Conservation (phyloP, 2,888 invertebrate species). For the Shargacucullia verbasci region DNA sequence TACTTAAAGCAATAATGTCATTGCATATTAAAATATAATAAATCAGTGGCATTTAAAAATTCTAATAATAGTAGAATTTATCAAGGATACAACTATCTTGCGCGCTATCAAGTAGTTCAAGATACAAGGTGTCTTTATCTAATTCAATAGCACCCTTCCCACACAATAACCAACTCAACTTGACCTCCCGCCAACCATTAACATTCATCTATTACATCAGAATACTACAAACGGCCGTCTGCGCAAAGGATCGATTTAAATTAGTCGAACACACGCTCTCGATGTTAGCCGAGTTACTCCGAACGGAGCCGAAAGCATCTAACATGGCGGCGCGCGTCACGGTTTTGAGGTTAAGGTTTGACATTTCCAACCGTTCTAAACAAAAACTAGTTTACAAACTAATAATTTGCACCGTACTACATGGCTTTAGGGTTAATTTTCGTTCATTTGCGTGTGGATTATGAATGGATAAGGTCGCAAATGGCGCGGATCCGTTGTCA, state of each 20-base stretch:
- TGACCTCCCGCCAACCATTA: conserved; percentile 61
- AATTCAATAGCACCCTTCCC: conserved; percentile 75
- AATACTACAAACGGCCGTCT: conserved; percentile 34
- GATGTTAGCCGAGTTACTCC: conserved; percentile 68
- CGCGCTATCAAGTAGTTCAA: conserved; percentile 74
- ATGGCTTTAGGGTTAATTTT: conserved; percentile 66
- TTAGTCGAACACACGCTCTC: conserved; percentile 62
- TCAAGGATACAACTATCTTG: conserved; percentile 63
- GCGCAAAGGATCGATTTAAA: conserved; percentile 63
- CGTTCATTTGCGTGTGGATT: conserved; percentile 43
- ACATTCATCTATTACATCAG: conserved; percentile 43
- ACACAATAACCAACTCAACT: conserved; percentile 61
- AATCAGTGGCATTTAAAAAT: conserved; percentile 42
- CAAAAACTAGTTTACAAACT: conserved; percentile 57
- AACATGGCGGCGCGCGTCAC: conserved; percentile 84
- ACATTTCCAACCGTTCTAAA: conserved; percentile 83
- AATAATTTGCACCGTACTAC: conserved; percentile 53
- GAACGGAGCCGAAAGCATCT: conserved; percentile 75
- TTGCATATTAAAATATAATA: conserved; percentile 26
- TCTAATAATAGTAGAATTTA: conserved; percentile 54
- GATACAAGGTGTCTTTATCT: conserved; percentile 80
- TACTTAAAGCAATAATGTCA: conserved; percentile 16
- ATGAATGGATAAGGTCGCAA: conserved; percentile 64
- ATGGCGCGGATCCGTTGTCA: conserved; percentile 76
- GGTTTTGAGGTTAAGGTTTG: conserved; percentile 89